Evolutionary conservation across 2,888 invertebrate genomes (phyloP).

Genomic region (Pogonocherus hispidulus): DNA sequence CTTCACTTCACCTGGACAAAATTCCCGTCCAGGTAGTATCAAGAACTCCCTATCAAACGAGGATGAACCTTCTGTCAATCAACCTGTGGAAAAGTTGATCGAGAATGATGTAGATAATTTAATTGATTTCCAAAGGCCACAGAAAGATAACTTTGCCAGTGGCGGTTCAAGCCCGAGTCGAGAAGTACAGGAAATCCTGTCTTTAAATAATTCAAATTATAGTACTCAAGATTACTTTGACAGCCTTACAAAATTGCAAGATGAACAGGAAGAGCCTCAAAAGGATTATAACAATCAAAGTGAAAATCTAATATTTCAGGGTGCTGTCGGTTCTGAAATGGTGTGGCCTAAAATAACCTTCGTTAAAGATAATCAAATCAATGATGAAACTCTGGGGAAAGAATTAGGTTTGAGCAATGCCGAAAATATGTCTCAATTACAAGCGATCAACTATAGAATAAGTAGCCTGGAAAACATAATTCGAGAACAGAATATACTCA

Average conservation of each 20-base stretch:
- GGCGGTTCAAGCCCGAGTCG: constrained; percentile 92
- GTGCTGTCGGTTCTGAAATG: constrained; percentile 40
- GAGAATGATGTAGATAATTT: constrained; percentile 57
- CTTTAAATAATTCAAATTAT: constrained; percentile 72
- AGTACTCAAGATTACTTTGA: constrained; percentile 64
- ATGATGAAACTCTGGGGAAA: constrained; percentile 50
- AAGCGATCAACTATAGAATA: constrained; percentile 61
- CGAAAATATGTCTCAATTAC: constrained; percentile 56
- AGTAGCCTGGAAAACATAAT: constrained; percentile 61
- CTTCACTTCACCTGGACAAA: constrained; percentile 75
- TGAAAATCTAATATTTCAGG: constrained; percentile 41
- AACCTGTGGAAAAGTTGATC: constrained; percentile 44
- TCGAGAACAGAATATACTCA: constrained; percentile 61
- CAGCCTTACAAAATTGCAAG: constrained; percentile 58
- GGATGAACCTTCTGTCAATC: constrained; percentile 22
- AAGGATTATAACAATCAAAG: constrained; percentile 47
- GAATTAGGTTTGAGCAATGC: constrained; percentile 39
- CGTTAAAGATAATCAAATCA: constrained; percentile 54
- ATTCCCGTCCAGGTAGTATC: constrained; percentile 62
- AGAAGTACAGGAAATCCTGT: constrained; percentile 90
- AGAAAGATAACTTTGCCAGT: constrained; percentile 74
- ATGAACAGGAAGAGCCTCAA: constrained; percentile 50
- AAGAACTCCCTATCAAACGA: constrained; percentile 55
- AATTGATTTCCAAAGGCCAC: constrained; percentile 61
- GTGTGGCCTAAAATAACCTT: constrained; percentile 58